phyloP scores from a whole-genome alignment of 2,888 invertebrate genomes.

The Chorisops tibialis region DNA sequence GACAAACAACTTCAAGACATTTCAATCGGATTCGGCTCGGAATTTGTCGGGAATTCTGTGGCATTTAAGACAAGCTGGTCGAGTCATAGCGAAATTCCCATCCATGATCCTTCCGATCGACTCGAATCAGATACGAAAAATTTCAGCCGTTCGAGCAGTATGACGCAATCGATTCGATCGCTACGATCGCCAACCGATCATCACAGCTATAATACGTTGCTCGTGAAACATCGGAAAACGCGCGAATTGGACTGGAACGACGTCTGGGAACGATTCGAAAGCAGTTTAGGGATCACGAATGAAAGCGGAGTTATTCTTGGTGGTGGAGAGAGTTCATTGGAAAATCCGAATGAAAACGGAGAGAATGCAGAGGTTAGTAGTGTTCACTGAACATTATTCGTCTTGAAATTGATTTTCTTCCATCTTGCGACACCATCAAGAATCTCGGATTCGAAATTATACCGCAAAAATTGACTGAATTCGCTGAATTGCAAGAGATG shows the following conservation, averaged over 20 bases:
- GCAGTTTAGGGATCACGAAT: constrained; percentile 33
- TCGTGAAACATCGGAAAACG: constrained; percentile 47
- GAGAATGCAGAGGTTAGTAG: background rate
- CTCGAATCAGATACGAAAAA: background rate
- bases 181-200: constrained; percentile 44
- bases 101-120: too few relatives aligned
- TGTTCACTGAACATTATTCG: too few relatives aligned
- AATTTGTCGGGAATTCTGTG: constrained; percentile 15
- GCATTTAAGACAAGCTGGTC: constrained; percentile 12
- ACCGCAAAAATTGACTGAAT: constrained; percentile 54
- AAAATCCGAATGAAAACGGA: background rate
- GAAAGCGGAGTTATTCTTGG: background rate
- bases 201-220: constrained; percentile 48
- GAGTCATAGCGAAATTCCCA: background rate
- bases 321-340: background rate
- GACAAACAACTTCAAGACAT: too few relatives aligned
- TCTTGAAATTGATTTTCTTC: background rate
- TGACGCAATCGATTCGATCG: constrained; percentile 40
- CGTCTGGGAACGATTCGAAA: constrained; percentile 55
- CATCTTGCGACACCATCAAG: constrained; percentile 46
- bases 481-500: constrained; percentile 59
- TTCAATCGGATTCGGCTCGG: too few relatives aligned
- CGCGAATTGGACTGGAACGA: constrained; percentile 54
- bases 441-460: constrained; percentile 61
- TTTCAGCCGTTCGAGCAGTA: constrained; percentile 47